Base-by-base conservation (phyloP, 2,888 invertebrate genomes). In the Torymus texanus region DNA sequence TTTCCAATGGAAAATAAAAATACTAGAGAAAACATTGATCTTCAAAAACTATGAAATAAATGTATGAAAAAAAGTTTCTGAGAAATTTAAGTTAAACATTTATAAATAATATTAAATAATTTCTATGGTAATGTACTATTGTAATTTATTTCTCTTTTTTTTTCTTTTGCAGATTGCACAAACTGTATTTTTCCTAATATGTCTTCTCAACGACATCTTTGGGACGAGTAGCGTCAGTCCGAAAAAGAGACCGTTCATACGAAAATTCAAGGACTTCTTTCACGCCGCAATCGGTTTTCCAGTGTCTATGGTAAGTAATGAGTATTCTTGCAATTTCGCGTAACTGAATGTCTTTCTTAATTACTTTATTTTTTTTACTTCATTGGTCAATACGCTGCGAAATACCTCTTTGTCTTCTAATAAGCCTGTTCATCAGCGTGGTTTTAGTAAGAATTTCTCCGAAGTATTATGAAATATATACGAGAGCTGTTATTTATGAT, bases 231-330 rank as follows among this genome's bases (percentile, higher is more conserved):
- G 95, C 86, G 90, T 93, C 53, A 91, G 91, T 61, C 93, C 94
- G 12, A 93, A 93, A 82, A 92, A 93, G 78, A 91, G 92, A 78
- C 94, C 95, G 24, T 84, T 92, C 2, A 92, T 96, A 71, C 92
- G 95, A 81, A 93, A 92, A 86, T 84, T 95, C 58, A 95, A 95
- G 87, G 95, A 95, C 87, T 92, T 91, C 82, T 85, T 94, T 21
- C 93, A 95, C 85, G 93, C 95, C 80, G 90, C 94, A 41, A 91
- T 96, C 83, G 95, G 95, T 79, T 96, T 96, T 86, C 97, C 97
- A 0, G 88, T 96, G 14, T 93, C 96, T 50, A 92, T 95, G 91
- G 92, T 92, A 82, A 84, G 82, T 84, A 71, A 63, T 41, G 63
- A 55, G 41, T 41, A 41, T 41, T 41, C 8, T 41, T 8, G 41